Conservation (phyloP, 2,113 vertebrate species). For the Phoenicopterus ruber region DNA sequence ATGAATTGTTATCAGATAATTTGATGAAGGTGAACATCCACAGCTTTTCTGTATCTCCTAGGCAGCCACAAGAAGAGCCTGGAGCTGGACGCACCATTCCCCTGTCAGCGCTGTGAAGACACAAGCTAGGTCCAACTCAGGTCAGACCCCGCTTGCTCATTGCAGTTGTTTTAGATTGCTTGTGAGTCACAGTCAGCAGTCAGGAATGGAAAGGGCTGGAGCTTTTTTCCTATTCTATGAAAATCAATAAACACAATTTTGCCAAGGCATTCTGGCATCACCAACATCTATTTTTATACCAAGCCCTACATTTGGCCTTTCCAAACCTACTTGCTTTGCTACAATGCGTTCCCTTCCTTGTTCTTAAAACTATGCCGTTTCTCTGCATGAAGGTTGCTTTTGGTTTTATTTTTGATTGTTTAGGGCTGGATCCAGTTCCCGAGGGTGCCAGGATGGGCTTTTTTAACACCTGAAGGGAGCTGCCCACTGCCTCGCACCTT, state of each 20-base stretch:
- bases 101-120: neutral
- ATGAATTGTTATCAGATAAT: accelerated
- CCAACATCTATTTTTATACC: neutral
- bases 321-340: neutral
- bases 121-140: neutral
- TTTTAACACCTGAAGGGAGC: slow-evolving; percentile 39
- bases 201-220: neutral
- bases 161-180: neutral
- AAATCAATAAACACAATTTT: slow-evolving; percentile 10
- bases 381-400: neutral
- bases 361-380: neutral
- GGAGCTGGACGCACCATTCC: accelerated
- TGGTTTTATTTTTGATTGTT: neutral
- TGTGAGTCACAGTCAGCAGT: slow-evolving; percentile 19
- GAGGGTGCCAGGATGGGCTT: neutral
- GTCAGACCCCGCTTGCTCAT: neutral
- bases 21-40: neutral
- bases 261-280: neutral
- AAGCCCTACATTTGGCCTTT: neutral
- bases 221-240: neutral
- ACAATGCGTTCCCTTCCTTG: accelerated
- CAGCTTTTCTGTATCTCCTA: neutral
- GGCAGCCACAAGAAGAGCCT: neutral
- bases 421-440: neutral
- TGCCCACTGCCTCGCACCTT: slow-evolving; percentile 55